Evolutionary conservation across 2,113 vertebrate species (phyloP), one percentile per base, ranked within the genome.

Genomic region (Echinops telfairi): DNA sequence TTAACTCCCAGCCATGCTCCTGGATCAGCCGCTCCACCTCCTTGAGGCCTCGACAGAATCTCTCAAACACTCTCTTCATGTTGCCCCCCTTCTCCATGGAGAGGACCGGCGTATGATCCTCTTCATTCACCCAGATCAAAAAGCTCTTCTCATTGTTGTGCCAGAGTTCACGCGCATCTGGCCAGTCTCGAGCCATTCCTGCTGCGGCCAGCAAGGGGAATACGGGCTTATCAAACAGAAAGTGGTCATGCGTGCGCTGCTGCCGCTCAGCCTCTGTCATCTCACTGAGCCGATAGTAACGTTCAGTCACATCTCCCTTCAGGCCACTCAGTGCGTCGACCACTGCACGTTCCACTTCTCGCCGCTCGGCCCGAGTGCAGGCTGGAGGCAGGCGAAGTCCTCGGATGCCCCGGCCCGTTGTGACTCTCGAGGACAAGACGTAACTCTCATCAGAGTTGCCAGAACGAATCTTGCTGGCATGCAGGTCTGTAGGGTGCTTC

Each of bases 11-110:
- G n/a, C n/a, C n/a, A n/a, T n/a, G n/a, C n/a, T n/a, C n/a, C n/a
- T n/a, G n/a, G n/a, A n/a, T n/a, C n/a, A n/a, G n/a, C n/a, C n/a
- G n/a, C n/a, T n/a, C n/a, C n/a, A n/a, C n/a, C n/a, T n/a, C n/a
- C n/a, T n/a, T n/a, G n/a, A n/a, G n/a, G n/a, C n/a, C n/a, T n/a
- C n/a, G n/a, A n/a, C n/a, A n/a, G n/a, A n/a, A n/a, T n/a, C n/a
- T n/a, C n/a, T n/a, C n/a, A n/a, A n/a, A 99, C 84, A 99, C 99
- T 6, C 98, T 98, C 97, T 99, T 99, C 99, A 99, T 99, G 98
- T 99, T 99, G 83, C 99, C 99, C 0, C 98, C 98, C 87, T 99
- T 99, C 97, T 99, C 98, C 98, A 99, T 99, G 94, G 98, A 99
- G 96, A 99, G 99, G 96, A 99, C 11, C 1, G 98, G 98, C 0